Percentiles rank a stretch among this genome's conserved stretches.
These are phyloP conservation scores for Phylloscopus trochilus DNA, from an alignment of 2,113 vertebrate species.

Conservation along the genomic window DNA sequence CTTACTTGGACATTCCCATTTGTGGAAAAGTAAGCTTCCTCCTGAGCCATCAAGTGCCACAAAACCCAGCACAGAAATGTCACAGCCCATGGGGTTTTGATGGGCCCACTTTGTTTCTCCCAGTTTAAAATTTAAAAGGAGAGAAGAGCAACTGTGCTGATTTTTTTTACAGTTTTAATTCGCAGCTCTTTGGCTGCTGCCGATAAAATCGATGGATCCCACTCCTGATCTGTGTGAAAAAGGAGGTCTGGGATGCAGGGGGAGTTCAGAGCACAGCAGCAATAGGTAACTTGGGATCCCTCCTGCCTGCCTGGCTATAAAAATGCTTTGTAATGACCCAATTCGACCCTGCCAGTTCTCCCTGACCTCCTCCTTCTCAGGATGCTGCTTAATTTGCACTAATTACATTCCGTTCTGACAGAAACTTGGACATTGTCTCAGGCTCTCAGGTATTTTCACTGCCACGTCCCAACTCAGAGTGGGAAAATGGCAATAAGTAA, in stretches of 20 bases:
- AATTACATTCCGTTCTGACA: constrained; percentile 93
- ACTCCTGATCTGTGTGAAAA: background rate
- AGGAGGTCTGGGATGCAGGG: background rate
- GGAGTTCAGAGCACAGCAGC: background rate
- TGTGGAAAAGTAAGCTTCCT: background rate
- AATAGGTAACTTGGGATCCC: constrained; percentile 23
- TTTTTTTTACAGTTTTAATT: background rate
- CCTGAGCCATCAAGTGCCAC: background rate
- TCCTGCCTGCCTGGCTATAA: constrained; percentile 46
- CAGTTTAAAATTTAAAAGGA: background rate
- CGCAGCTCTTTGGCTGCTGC: background rate
- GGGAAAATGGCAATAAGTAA: constrained; percentile 22
- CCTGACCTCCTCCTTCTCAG: constrained; percentile 82
- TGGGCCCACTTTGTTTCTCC: background rate
- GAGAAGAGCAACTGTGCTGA: background rate
- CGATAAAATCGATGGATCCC: background rate
- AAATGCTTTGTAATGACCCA: constrained; percentile 84
- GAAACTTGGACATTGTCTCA: constrained; percentile 85
- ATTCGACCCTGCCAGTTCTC: constrained; percentile 80
- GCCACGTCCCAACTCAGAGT: constrained; percentile 10
- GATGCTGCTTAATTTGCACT: constrained; percentile 89
- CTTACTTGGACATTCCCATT: fast-evolving
- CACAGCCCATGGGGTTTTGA: fast-evolving
- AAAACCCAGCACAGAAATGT: background rate
- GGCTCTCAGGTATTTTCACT: constrained; percentile 74